Percentiles rank a stretch among this genome's conserved stretches.
Conservation (phyloP, 2,888 invertebrate species). For the Lycocerus yunnanus region DNA sequence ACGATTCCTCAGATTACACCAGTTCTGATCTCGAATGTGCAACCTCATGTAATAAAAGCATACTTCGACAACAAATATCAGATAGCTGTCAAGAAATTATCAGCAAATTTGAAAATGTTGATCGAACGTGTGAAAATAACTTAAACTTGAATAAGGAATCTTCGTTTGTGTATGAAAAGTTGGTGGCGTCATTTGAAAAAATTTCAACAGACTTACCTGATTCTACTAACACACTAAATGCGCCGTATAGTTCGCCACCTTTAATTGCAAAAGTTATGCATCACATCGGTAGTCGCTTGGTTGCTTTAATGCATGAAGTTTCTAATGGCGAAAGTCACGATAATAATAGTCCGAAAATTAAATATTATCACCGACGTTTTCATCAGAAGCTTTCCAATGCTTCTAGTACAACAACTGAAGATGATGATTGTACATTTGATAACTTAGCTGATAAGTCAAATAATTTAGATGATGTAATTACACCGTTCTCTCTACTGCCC, state of each 20-base stretch:
- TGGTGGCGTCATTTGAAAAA: conserved; percentile 83
- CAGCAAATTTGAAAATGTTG: conserved; percentile 74
- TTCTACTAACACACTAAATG: conserved; percentile 52
- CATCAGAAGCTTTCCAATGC: conserved; percentile 65
- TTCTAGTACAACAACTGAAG: conserved; percentile 72
- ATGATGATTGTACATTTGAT: conserved; percentile 71
- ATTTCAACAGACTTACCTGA: conserved; percentile 60
- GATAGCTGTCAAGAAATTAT: conserved; percentile 88
- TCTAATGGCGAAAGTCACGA: conserved; percentile 72
- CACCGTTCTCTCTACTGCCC: conserved; percentile 63
- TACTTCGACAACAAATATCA: conserved; percentile 82
- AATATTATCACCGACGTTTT: conserved; percentile 63
- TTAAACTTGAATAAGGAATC: conserved; percentile 71
- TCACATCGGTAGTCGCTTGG: conserved; percentile 84
- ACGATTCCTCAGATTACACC: conserved; percentile 90
- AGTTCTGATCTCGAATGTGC: conserved; percentile 82
- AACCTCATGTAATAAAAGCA: conserved; percentile 66
- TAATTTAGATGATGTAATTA: conserved; percentile 56
- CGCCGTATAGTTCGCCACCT: conserved; percentile 75
- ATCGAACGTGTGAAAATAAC: conserved; percentile 63
- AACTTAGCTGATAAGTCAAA: conserved; percentile 51
- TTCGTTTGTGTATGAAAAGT: conserved; percentile 83
- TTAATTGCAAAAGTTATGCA: conserved; percentile 90
- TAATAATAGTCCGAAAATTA: conserved; percentile 65
- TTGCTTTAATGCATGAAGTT: conserved; percentile 91